These are phyloP conservation scores for Oeneis ivallda DNA, from an alignment of 2,888 invertebrate genomes.

Conservation along the genomic window DNA sequence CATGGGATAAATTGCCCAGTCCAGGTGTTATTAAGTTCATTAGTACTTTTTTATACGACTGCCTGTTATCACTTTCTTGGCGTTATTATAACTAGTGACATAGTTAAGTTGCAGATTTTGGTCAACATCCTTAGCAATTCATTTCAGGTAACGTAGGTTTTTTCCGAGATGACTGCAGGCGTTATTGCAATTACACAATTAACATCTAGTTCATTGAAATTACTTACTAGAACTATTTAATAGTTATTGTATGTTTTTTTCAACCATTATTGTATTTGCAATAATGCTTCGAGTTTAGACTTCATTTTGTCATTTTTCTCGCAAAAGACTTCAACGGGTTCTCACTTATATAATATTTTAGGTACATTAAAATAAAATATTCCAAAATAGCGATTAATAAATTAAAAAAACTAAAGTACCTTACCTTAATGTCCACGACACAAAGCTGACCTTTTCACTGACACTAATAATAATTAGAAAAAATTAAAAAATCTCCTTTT, in stretches of 20 bases:
- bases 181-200: constrained; percentile 9
- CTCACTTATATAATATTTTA: not conserved
- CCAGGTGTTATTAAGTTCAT: constrained; percentile 8
- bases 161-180: not conserved
- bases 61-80: not conserved
- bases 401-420: not conserved
- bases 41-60: not conserved
- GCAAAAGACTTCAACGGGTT: constrained; percentile 17
- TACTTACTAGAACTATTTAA: not conserved
- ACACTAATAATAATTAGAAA: constrained; percentile 1
- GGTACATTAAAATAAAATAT: not conserved
- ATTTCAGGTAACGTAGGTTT: not conserved
- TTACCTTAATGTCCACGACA: constrained; percentile 16
- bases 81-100: not conserved
- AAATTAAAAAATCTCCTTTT: constrained; percentile 13
- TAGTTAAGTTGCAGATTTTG: constrained; percentile 6
- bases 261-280: not conserved
- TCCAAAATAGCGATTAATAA: not conserved
- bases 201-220: constrained; percentile 9
- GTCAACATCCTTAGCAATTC: not conserved
- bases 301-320: not conserved
- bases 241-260: not conserved
- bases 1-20: not conserved
- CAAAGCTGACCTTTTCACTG: constrained; percentile 2
- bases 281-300: too few relatives aligned